Evolutionary conservation across 2,888 invertebrate species (phyloP), one percentile per base, ranked within the genome.

Genomic region (Hemaris fuciformis): DNA sequence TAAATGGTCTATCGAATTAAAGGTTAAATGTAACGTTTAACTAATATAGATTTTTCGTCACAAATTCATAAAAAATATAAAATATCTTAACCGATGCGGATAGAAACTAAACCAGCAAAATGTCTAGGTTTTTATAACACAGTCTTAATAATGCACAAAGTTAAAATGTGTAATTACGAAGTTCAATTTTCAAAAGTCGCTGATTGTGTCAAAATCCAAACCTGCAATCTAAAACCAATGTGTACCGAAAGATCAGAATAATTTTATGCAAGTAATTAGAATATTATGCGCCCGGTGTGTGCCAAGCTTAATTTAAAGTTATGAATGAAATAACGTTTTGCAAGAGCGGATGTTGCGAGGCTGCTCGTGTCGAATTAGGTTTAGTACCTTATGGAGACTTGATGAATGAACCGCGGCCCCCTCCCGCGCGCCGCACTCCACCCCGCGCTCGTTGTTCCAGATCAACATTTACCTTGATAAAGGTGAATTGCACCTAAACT

Each of bases 281-380:
- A 31, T 53, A 27, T 31, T 22, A 46, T 41, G 48, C 18, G n/a
- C 80, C 69, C 78, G 73, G 79, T 91, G 87, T 90, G 73, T 67
- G 75, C 79, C 64, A 76, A 70, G 75, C 88, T 66, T 76, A 72
- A 66, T 68, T 73, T 72, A 82, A 88, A 89, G 84, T 91, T 91
- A 91, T 91, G 92, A 92, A 92, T 92, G 92, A 91, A 91, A 87
- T 89, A 89, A 86, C 80, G 88, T 92, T 92, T 92, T 88, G 92
- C 92, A 92, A 92, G 89, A 92, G 89, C 92, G 92, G 92, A 92
- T 91, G 91, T 92, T 89, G 91, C 92, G 91, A 91, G 90, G 91
- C 80, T 88, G 86, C 83, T 87, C 83, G 86, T 79, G 84, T 90
- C 89, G 91, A 92, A 90, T 91, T 91, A 91, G 89, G 91, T 88